Conservation (phyloP, 2,888 invertebrate genomes). For the Polyommatus iphigenia region DNA sequence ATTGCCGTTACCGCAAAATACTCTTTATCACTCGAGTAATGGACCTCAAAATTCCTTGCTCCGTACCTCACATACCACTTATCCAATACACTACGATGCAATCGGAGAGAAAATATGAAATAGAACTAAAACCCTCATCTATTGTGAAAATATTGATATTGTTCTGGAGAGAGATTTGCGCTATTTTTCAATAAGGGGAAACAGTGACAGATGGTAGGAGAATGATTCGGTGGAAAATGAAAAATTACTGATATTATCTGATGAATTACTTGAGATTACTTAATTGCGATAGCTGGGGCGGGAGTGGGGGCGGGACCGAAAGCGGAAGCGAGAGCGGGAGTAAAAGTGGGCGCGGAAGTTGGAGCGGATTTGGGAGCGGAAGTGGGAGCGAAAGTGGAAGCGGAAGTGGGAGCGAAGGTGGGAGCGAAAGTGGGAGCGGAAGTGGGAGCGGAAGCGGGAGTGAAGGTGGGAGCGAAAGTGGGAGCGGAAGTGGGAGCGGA, state of each 20-base stretch:
- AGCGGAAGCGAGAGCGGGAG: too few species aligned
- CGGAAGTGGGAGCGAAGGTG: too few species aligned
- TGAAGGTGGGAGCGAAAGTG: too few species aligned
- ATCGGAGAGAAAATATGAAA: conserved; percentile 1
- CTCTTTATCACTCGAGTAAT: neutral
- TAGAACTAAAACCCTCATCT: neutral
- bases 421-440: too few species aligned
- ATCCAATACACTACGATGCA: conserved; percentile 12
- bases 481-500: too few species aligned
- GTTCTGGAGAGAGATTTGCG: neutral
- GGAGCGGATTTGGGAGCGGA: too few species aligned
- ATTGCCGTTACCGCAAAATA: neutral
- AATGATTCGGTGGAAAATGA: neutral
- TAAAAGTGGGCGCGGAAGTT: too few species aligned
- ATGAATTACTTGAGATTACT: neutral
- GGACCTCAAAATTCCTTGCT: neutral
- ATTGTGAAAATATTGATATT: conserved; percentile 8
- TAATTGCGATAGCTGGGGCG: too few species aligned
- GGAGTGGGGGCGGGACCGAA: too few species aligned
- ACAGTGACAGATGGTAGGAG: neutral
- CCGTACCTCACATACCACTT: neutral
- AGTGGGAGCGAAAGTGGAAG: too few species aligned
- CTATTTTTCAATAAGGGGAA: neutral
- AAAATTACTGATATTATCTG: neutral
- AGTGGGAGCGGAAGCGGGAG: too few species aligned